Conservation (phyloP, 2,797 vertebrate genomes). For the Sitta carolinensis region DNA sequence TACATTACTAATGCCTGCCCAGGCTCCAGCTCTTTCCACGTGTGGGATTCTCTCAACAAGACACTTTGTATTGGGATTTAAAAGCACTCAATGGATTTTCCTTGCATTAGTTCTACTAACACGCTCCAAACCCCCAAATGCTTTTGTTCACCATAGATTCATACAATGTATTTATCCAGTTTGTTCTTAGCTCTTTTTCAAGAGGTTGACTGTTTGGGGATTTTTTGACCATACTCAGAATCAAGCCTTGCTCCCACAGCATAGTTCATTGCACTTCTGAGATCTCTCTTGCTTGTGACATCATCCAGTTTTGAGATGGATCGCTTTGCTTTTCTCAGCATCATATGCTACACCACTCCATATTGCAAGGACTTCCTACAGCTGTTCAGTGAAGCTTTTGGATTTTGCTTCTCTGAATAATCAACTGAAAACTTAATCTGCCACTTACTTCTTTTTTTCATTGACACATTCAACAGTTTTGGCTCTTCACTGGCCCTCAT, state of each 20-base stretch:
- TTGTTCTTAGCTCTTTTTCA: background rate
- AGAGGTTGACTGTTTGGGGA: rapidly evolving
- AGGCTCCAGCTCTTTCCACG: background rate
- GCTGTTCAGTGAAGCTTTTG: background rate
- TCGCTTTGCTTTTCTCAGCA: background rate
- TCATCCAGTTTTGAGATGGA: background rate
- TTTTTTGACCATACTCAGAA: background rate
- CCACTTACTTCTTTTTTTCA: background rate
- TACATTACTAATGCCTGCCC: background rate
- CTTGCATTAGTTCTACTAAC: background rate
- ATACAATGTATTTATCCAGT: background rate
- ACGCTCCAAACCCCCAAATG: background rate
- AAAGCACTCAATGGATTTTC: background rate
- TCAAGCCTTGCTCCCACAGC: background rate
- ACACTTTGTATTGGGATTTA: background rate
- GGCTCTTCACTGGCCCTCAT: background rate
- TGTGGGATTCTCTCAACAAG: background rate
- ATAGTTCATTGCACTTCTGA: background rate
- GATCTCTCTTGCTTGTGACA: background rate
- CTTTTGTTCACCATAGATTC: background rate
- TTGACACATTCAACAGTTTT: background rate
- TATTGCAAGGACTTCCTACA: background rate
- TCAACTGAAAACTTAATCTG: background rate
- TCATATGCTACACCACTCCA: background rate
- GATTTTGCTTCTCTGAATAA: background rate